Percentiles rank a stretch among this genome's conserved stretches.
Evolutionary conservation across 2,888 invertebrate species (phyloP).

Genomic region (Hypolimnas misippus): DNA sequence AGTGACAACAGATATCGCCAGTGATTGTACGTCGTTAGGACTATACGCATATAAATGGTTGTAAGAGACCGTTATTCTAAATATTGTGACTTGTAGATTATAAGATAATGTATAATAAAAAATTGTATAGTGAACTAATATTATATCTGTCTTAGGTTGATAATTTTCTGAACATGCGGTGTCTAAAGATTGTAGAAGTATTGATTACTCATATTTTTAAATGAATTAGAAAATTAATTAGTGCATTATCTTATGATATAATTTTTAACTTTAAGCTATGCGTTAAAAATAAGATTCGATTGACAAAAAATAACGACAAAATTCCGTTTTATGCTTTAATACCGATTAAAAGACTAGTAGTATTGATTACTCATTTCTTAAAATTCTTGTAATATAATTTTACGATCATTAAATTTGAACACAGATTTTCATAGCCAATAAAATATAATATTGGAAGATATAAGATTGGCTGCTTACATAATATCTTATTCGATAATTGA

Average conservation of each 20-base stretch:
- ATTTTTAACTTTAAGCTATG: background rate
- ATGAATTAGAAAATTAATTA: background rate
- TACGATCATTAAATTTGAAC: too few relatives aligned
- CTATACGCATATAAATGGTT: background rate
- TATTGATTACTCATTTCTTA: too few relatives aligned
- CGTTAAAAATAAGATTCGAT: background rate
- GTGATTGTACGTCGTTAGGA: background rate
- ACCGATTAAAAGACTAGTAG: too few relatives aligned
- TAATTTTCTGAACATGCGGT: background rate
- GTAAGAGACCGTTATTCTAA: background rate
- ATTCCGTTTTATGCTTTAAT: background rate
- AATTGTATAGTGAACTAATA: background rate
- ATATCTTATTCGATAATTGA: background rate
- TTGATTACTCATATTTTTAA: background rate
- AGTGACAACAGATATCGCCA: background rate
- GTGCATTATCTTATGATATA: background rate
- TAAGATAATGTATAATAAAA: conserved; percentile 3
- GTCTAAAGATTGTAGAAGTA: too few relatives aligned
- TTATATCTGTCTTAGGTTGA: background rate
- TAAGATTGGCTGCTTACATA: too few relatives aligned
- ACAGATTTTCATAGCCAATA: too few relatives aligned
- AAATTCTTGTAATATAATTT: too few relatives aligned
- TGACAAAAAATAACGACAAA: background rate
- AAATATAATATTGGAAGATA: too few relatives aligned
- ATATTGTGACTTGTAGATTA: too few relatives aligned